These are phyloP conservation scores for Ornithoptera alexandrae DNA, from an alignment of 2,888 invertebrate genomes.

Conservation along the genomic window DNA sequence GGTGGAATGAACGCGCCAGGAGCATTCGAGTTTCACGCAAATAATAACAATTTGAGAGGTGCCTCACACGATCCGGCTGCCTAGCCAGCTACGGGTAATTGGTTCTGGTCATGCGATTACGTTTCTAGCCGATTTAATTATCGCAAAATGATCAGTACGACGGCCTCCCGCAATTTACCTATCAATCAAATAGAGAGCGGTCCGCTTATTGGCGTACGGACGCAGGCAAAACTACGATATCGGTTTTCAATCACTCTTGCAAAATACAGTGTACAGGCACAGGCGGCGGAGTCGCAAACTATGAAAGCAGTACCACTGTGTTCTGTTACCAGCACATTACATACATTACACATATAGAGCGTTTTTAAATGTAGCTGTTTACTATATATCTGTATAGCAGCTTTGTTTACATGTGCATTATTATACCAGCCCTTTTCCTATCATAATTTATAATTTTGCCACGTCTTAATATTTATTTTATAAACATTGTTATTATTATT, in stretches of 20 bases:
- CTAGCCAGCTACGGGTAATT: conserved; percentile 73
- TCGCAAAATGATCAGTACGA: conserved; percentile 75
- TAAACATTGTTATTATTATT: too few relatives aligned
- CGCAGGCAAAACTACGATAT: conserved; percentile 45
- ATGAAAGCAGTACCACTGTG: conserved; percentile 19
- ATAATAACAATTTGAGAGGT: conserved; percentile 67
- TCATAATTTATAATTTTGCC: too few relatives aligned
- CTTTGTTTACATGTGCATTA: too few relatives aligned
- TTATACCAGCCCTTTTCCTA: too few relatives aligned
- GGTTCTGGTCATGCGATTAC: conserved; percentile 78
- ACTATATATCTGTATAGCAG: too few relatives aligned
- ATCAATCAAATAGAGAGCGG: conserved; percentile 71
- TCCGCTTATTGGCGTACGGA: conserved; percentile 51
- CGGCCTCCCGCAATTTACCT: conserved; percentile 77
- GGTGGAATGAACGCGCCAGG: conserved; percentile 44
- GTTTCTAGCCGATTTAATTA: conserved; percentile 78
- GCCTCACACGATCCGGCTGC: conserved; percentile 71
- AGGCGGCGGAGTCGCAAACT: conserved; percentile 24
- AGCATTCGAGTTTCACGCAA: conserved; percentile 68
- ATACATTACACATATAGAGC: too few relatives aligned
- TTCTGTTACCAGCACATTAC: conserved; percentile 1
- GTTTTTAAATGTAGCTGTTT: too few relatives aligned
- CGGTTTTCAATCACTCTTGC: conserved; percentile 56
- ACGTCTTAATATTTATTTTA: too few relatives aligned
- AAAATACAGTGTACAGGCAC: conserved; percentile 24